phyloP scores from a whole-genome alignment of 2,888 invertebrate species.

The Metallyticus violacea region DNA sequence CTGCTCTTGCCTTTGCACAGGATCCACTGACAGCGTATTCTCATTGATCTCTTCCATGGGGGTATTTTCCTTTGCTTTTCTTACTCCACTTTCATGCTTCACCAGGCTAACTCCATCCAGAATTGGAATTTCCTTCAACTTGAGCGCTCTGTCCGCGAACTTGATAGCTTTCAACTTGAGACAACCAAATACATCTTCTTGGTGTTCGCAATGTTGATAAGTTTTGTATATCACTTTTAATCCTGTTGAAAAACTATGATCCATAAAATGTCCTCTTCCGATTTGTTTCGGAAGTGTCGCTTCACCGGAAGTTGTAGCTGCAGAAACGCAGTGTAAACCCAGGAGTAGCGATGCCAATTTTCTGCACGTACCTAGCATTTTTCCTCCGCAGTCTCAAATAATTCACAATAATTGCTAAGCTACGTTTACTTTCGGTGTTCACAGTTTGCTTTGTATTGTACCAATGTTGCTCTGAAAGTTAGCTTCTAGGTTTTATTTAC shows the following conservation, averaged over 20 bases:
- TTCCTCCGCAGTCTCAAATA: too few species aligned
- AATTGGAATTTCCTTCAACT: constrained; percentile 12
- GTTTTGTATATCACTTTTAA: constrained; percentile 15
- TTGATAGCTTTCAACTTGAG: constrained; percentile 27
- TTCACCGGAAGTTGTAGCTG: not conserved
- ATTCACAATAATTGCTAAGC: not conserved
- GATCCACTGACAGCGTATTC: constrained; percentile 35
- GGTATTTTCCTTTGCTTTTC: not conserved
- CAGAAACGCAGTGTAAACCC: not conserved
- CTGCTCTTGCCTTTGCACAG: constrained; percentile 35
- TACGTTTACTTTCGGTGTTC: not conserved
- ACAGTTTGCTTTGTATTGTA: not conserved
- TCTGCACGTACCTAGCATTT: not conserved
- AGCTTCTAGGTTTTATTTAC: constrained; percentile 3
- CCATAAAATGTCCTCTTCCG: not conserved
- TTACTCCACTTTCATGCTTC: not conserved
- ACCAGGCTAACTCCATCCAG: constrained; percentile 25
- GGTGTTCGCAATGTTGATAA: constrained; percentile 12
- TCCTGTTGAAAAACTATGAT: not conserved
- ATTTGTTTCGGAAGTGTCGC: not conserved
- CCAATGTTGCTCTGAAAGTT: not conserved
- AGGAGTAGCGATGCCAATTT: not conserved
- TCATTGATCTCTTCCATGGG: constrained; percentile 19
- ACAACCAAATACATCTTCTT: constrained; percentile 5
- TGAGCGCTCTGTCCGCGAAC: constrained; percentile 19